Conservation (phyloP, 2,888 invertebrate species). For the Xestia c-nigrum region DNA sequence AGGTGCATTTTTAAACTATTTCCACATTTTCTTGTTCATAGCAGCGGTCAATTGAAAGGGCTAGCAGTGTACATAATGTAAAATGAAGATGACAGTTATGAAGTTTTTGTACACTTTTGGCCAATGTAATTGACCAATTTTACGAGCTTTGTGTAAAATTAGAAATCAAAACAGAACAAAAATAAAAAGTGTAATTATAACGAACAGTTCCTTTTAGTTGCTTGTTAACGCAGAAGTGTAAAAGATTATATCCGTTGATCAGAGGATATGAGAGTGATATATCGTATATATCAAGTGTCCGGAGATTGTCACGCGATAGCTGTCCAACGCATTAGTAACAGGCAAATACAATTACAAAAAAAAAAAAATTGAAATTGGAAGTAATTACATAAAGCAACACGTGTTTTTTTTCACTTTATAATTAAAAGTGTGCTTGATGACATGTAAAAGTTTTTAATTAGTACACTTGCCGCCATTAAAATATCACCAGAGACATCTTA, state of each 20-base stretch:
- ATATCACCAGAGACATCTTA: background rate
- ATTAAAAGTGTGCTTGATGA: background rate
- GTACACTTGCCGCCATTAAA: background rate
- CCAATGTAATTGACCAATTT: conserved; percentile 22
- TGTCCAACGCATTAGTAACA: conserved; percentile 35
- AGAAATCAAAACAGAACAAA: background rate
- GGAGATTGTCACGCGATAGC: conserved; percentile 53
- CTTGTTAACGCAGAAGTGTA: conserved; percentile 53
- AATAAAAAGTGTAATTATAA: conserved; percentile 11
- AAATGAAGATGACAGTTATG: background rate
- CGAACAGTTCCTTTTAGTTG: conserved; percentile 25
- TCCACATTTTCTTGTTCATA: conserved; percentile 1
- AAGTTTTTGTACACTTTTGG: conserved; percentile 10
- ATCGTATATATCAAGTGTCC: conserved; percentile 44
- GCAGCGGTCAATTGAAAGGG: background rate
- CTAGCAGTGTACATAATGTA: background rate
- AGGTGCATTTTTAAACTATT: background rate
- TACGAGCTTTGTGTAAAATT: background rate
- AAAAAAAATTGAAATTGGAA: conserved; percentile 35
- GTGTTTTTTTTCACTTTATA: conserved; percentile 34
- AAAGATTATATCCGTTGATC: conserved; percentile 56
- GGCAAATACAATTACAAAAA: conserved; percentile 56
- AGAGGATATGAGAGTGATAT: conserved; percentile 45
- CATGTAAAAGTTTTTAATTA: conserved; percentile 8
- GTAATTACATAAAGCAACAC: conserved; percentile 39